A percentile compares a stretch with the other conserved stretches of the same genome.
Conservation (phyloP, 2,797 vertebrate genomes). For the Spinus pinus region DNA sequence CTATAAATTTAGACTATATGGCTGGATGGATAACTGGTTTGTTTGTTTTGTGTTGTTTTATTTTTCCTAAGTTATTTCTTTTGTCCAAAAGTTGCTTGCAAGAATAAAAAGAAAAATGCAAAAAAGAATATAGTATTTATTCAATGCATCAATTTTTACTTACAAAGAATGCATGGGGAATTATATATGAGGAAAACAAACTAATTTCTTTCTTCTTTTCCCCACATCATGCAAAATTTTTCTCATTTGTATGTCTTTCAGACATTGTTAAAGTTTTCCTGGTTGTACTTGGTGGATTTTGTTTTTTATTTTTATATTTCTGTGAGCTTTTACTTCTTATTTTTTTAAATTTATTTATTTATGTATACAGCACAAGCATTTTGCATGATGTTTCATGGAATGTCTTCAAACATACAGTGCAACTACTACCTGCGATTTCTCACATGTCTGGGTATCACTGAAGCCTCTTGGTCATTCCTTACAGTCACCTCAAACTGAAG, state of each 20-base stretch:
- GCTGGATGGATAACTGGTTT: not conserved
- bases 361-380: not conserved
- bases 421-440: not conserved
- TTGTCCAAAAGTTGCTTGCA: not conserved
- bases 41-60: not conserved
- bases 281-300: not conserved
- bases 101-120: not conserved
- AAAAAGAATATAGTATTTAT: not conserved
- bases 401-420: accelerated
- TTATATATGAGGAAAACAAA: not conserved
- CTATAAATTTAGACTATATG: not conserved
- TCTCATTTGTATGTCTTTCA: not conserved
- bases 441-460: accelerated
- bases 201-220: not conserved
- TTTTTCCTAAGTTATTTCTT: not conserved
- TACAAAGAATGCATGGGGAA: not conserved
- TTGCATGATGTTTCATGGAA: not conserved
- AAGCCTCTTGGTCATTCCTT: not conserved
- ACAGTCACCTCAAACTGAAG: not conserved
- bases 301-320: not conserved
- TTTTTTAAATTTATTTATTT: not conserved
- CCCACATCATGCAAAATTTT: not conserved
- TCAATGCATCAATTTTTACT: not conserved
- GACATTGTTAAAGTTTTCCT: not conserved
- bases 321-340: accelerated